Base-by-base conservation (phyloP, 2,797 vertebrate genomes). In the Cryptoprocta ferox region DNA sequence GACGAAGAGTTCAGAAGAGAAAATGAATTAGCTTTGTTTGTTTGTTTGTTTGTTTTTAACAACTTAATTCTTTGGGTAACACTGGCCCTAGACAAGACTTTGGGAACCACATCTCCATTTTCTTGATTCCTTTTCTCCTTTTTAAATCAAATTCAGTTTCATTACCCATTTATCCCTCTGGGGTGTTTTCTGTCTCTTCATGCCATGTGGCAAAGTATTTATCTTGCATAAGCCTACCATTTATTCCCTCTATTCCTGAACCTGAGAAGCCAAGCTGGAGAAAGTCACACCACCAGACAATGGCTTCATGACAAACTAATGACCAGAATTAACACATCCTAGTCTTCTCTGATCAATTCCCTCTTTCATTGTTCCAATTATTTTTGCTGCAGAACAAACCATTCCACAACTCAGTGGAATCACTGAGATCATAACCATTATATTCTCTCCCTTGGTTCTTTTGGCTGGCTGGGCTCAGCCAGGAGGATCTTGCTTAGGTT, bases 361-460 rank as follows among this genome's bases (percentile, higher is more conserved):
- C 37, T 81, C 80, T 93, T 92, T 96, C 42, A 48, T 66, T 82
- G 42, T 88, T 95, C 63, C 42, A 42, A 78, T 89, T 84, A 59
- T 83, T 81, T 96, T 89, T 93, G 71, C 53, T 59, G 24, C 78
- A 91, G 83, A 91, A 82, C n/a, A 91, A 96, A 93, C 30, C 48
- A 79, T 61, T 94, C 26, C 26, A 90, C 87, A 90, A 93, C 1
- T 3, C 35, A 48, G 78, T 91, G 82, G n/a, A n/a, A n/a, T n/a
- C n/a, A n/a, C n/a, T n/a, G n/a, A n/a, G n/a, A n/a, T n/a, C n/a
- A 87, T 56, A 79, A 90, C 63, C 30, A 70, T 86, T 71, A 79
- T 88, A 75, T 92, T 78, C 26, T n/a, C 59, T 82, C 61, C 59
- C 48, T 81, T 48, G 53, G 30, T 66, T 95, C 42, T 80, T 11